Evolutionary conservation across 2,888 invertebrate genomes (phyloP).

Genomic region (Metacarcinus magister): DNA sequence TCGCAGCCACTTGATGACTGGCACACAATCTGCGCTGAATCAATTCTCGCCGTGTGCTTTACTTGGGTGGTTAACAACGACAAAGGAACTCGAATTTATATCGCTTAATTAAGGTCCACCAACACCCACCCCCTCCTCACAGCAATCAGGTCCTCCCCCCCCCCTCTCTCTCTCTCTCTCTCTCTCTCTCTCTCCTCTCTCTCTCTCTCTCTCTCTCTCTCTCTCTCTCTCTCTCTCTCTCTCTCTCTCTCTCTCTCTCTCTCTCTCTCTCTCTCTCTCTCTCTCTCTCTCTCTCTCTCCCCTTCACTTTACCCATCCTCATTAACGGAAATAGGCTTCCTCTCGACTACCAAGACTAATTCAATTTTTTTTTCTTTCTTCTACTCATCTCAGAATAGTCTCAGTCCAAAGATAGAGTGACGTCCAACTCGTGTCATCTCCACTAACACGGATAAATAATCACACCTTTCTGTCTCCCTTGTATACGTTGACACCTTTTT

Average conservation of each 20-base stretch:
- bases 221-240: too few species aligned
- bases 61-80: conserved; percentile 31
- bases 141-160: not conserved
- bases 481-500: not conserved
- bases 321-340: not conserved
- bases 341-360: conserved; percentile 33
- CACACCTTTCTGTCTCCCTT: not conserved
- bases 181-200: not conserved
- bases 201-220: not conserved
- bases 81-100: conserved; percentile 46
- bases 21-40: conserved; percentile 46
- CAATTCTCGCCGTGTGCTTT: conserved; percentile 27
- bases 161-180: not conserved
- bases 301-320: not conserved
- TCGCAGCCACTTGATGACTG: not conserved
- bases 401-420: not conserved
- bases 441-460: not conserved
- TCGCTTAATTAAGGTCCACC: not conserved
- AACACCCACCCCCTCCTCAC: not conserved
- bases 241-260: too few species aligned
- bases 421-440: conserved; percentile 1
- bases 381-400: not conserved
- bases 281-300: too few species aligned
- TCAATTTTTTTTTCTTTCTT: not conserved
- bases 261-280: too few species aligned